A percentile compares a stretch with the other conserved stretches of the same genome.
These are phyloP conservation scores for Rhaphigaster nebulosa DNA, from an alignment of 2,888 invertebrate species.

Conservation along the genomic window DNA sequence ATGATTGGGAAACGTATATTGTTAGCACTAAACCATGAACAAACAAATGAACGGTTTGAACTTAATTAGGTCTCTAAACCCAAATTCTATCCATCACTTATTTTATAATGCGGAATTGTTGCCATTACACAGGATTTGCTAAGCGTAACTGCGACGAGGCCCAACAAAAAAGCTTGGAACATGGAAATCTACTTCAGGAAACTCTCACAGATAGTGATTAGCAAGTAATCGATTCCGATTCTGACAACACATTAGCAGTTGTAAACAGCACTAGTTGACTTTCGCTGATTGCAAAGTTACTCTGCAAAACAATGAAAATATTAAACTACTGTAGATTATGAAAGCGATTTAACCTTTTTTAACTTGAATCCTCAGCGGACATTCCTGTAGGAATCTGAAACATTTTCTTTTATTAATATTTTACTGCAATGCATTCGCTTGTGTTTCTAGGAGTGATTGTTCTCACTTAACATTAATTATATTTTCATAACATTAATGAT, in stretches of 20 bases:
- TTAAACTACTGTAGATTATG: neutral
- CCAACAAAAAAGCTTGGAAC: neutral
- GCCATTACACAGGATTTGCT: neutral
- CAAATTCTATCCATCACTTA: neutral
- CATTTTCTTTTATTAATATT: too few species aligned
- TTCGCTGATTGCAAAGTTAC: neutral
- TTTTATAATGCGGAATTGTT: neutral
- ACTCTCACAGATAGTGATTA: conserved; percentile 5
- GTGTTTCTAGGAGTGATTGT: too few species aligned
- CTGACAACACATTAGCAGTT: neutral
- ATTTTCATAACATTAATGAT: too few species aligned
- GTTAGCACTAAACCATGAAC: neutral
- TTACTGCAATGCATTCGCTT: too few species aligned
- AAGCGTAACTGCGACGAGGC: neutral
- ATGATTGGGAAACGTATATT: too few species aligned
- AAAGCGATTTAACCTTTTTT: neutral
- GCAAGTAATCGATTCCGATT: neutral
- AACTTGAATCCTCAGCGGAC: too few species aligned
- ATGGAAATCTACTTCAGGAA: conserved; percentile 23
- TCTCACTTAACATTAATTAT: too few species aligned
- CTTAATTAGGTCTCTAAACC: neutral
- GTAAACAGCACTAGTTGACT: neutral
- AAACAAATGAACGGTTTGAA: neutral
- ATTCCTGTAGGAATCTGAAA: too few species aligned
- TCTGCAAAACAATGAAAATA: neutral